Conservation (phyloP, 2,113 vertebrate species). For the Colossoma macropomum region DNA sequence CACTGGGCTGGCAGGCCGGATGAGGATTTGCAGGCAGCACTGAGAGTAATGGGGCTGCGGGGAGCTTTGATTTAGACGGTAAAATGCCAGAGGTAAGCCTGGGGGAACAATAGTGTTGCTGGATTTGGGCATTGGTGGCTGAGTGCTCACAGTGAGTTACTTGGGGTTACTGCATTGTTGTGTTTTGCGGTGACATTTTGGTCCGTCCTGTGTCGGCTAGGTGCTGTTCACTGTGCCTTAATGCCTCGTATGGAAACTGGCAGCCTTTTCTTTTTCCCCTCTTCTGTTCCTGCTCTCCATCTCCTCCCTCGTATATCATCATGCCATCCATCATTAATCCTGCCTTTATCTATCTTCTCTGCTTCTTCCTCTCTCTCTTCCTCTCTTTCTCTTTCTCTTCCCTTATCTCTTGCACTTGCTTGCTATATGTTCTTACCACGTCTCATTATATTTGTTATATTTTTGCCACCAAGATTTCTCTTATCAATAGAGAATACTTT, state of each 20-base stretch:
- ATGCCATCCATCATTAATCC: neutral
- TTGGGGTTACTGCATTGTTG: neutral
- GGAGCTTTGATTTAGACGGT: slow-evolving; percentile 21
- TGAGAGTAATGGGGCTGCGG: neutral
- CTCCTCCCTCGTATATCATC: slow-evolving; percentile 16
- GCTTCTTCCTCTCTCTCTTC: neutral
- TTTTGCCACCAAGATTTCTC: neutral
- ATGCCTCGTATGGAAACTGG: neutral
- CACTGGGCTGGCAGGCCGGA: slow-evolving; percentile 4
- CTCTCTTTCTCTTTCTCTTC: neutral
- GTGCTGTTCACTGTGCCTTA: neutral
- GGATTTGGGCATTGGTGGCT: neutral
- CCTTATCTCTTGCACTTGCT: slow-evolving; percentile 33
- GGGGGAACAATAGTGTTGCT: neutral
- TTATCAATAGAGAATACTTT: too few relatives aligned
- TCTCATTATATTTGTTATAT: neutral
- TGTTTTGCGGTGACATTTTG: slow-evolving; percentile 1
- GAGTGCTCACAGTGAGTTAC: neutral
- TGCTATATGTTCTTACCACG: neutral
- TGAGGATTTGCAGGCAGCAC: neutral
- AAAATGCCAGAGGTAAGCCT: slow-evolving; percentile 19
- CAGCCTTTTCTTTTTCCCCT: neutral
- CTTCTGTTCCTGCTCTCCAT: neutral
- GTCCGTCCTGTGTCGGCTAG: neutral
- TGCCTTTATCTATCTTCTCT: neutral